Conservation (phyloP, 2,113 vertebrate genomes). For the Mirounga angustirostris region DNA sequence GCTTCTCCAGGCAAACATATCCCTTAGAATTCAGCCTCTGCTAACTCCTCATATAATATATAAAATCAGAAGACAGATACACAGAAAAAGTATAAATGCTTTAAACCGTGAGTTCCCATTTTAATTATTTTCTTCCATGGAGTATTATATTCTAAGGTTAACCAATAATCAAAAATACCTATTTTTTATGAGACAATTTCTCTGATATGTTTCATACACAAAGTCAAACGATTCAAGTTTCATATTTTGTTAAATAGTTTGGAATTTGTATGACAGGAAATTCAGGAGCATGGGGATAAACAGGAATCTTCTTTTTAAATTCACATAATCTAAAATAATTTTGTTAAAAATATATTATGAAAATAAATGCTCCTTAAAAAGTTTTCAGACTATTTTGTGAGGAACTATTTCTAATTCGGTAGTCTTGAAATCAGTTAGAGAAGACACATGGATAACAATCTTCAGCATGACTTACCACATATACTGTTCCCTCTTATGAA, state of each 20-base stretch:
- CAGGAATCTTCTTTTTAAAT: slow-evolving; percentile 4
- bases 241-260: slow-evolving; percentile 27
- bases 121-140: slow-evolving; percentile 39
- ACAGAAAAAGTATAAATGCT: slow-evolving; percentile 12
- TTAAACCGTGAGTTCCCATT: slow-evolving; percentile 46
- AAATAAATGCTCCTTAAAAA: not conserved
- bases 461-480: not conserved
- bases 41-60: not conserved
- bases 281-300: not conserved
- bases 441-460: not conserved
- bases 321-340: slow-evolving; percentile 31
- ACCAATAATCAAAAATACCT: not conserved
- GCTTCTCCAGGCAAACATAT: not conserved
- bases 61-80: slow-evolving; percentile 4
- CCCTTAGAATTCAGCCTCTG: not conserved
- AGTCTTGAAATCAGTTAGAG: not conserved
- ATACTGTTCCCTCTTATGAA: not conserved
- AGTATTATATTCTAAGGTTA: not conserved
- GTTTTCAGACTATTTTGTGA: not conserved
- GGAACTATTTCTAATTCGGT: not conserved
- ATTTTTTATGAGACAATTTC: slow-evolving; percentile 21
- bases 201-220: not conserved
- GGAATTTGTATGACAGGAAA: not conserved
- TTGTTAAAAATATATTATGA: slow-evolving; percentile 32
- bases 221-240: slow-evolving; percentile 10